Base-by-base conservation (phyloP, 2,113 vertebrate species). In the Muntiacus reevesi region DNA sequence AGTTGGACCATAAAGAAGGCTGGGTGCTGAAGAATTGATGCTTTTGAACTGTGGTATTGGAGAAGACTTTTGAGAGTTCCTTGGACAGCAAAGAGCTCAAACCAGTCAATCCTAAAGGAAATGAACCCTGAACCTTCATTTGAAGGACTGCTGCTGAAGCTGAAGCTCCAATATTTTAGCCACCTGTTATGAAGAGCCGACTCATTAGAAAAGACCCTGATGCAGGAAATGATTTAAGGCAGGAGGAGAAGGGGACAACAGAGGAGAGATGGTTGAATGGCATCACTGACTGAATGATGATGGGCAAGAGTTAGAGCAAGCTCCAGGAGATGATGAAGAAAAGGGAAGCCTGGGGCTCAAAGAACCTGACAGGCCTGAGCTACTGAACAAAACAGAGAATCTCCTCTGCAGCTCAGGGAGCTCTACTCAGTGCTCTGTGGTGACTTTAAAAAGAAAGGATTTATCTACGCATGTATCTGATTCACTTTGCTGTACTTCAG, bases 151-250 rank as follows among this genome's bases (percentile, higher is more conserved):
- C 10, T 71, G n/a, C 67, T 71, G n/a, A 71, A 71, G n/a, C n/a
- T 23, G 67, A 71, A 40, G 67, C n/a, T 36, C 67, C 67, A 71
- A 71, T 71, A 40, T 5, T 40, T 71, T 6, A 40, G 67, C 67
- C n/a, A 71, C 1, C n/a, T 71, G 67, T 71, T 40, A 71, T 0
- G 5, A 71, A 71, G 67, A 71, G 67, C 10, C 0, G 0, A 74
- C 36, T 74, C 19, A 74, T 74, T 40, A 40, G 67, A 74, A 40
- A 25, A 40, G 67, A 74, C 67, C 36, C 67, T 25, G 11, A 40
- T 40, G 2, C n/a, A 25, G n/a, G 36, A 40, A 74, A 25, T 40
- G 67, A 40, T 74, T 74, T 19, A 74, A 40, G 67, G 21, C n/a
- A 40, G n/a, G 67, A 23, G n/a, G 33, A 71, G 19, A 74, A 23